These are phyloP conservation scores for Alcedo quadribrachys DNA, from an alignment of 2,797 vertebrate species.

Conservation along the genomic window DNA sequence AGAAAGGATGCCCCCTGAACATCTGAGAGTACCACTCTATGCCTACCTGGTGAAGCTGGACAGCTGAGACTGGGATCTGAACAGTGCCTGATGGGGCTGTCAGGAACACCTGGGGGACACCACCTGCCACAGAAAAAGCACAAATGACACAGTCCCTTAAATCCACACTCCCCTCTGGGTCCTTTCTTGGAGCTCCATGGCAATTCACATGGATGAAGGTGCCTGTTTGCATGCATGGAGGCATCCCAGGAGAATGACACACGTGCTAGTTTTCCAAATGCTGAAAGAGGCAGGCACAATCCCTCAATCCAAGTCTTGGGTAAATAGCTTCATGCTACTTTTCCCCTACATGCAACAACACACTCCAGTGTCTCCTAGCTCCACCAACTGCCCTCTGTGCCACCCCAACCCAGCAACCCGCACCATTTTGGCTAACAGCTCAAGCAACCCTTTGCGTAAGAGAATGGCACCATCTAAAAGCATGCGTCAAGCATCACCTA, in stretches of 20 bases:
- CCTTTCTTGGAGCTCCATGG: neutral
- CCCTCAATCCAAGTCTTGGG: neutral
- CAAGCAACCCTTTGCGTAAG: neutral
- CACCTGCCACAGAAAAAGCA: conserved; percentile 70
- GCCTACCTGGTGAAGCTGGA: conserved; percentile 97
- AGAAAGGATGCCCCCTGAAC: neutral
- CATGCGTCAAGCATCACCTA: accelerated
- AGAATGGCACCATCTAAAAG: neutral
- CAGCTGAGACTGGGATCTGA: conserved; percentile 95
- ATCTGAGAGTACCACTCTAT: neutral
- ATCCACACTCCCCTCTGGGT: neutral
- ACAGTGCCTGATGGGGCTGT: conserved; percentile 94
- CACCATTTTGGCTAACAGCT: neutral
- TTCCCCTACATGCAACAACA: neutral
- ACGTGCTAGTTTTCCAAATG: neutral
- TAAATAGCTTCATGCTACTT: neutral
- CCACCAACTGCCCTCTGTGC: neutral
- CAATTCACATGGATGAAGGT: neutral
- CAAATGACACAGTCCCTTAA: neutral
- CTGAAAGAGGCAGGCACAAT: neutral
- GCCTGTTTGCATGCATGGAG: neutral
- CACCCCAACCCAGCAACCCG: neutral
- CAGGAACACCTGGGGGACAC: conserved; percentile 94
- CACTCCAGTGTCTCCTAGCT: neutral
- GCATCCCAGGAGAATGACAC: neutral